phyloP scores from a whole-genome alignment of 2,797 vertebrate species.

The Eurystomus glaucurus region DNA sequence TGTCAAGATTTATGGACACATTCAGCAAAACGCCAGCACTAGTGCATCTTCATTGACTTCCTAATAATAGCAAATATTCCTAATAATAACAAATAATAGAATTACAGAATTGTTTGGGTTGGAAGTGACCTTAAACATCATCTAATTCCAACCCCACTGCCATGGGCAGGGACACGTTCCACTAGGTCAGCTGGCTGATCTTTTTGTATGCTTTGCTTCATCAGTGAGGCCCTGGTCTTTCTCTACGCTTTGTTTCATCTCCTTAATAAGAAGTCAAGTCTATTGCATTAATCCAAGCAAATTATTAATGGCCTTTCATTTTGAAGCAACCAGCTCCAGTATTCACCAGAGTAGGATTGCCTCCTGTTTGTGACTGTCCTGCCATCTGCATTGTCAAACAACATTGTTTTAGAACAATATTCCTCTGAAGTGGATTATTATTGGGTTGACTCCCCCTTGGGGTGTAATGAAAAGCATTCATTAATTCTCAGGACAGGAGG shows the following conservation, averaged over 20 bases:
- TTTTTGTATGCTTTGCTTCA: not conserved
- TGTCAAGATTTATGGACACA: not conserved
- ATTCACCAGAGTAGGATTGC: slow-evolving; percentile 24
- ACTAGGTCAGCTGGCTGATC: not conserved
- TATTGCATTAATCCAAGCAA: slow-evolving; percentile 22
- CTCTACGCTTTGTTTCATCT: not conserved
- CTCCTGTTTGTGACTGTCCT: slow-evolving; percentile 65
- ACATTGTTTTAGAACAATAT: slow-evolving; percentile 70
- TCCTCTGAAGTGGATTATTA: slow-evolving; percentile 75
- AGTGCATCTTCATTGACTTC: not conserved
- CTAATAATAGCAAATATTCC: not conserved
- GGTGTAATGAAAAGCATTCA: slow-evolving; percentile 77
- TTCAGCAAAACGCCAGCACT: not conserved
- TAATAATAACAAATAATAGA: not conserved
- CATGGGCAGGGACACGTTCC: not conserved
- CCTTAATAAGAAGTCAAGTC: slow-evolving; percentile 20
- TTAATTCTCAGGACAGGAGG: slow-evolving; percentile 81
- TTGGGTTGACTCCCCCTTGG: slow-evolving; percentile 72
- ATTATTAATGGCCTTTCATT: slow-evolving; percentile 59
- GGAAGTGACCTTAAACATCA: not conserved
- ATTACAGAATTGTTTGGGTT: not conserved
- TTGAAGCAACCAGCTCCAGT: slow-evolving; percentile 10
- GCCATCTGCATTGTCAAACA: slow-evolving; percentile 69
- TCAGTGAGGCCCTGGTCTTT: not conserved
- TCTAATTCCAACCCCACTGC: not conserved